These are phyloP conservation scores for Neopipo cinnamomea DNA, from an alignment of 2,113 vertebrate species.

Conservation along the genomic window DNA sequence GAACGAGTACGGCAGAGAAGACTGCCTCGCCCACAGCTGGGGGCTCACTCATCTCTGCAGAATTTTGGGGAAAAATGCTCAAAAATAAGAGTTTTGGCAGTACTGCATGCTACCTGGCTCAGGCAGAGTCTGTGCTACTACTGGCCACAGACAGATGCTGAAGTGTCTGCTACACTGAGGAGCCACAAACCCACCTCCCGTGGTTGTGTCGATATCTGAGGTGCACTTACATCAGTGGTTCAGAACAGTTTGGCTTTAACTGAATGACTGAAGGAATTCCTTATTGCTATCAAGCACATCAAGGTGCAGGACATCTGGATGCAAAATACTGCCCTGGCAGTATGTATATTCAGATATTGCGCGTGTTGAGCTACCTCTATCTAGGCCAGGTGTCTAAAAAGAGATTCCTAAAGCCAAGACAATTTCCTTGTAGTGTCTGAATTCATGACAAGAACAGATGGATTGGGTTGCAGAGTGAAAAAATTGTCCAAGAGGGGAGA, in stretches of 20 bases:
- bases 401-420: neutral
- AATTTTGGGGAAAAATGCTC: neutral
- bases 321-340: neutral
- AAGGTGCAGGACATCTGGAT: neutral
- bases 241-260: neutral
- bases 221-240: neutral
- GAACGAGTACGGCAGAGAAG: neutral
- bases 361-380: neutral
- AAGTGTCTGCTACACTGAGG: rapidly evolving
- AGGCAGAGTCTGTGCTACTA: neutral
- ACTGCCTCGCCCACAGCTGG: neutral
- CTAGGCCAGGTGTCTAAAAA: neutral
- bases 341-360: neutral
- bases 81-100: neutral
- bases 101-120: neutral
- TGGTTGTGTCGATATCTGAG: neutral
- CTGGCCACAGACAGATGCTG: neutral
- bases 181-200: neutral
- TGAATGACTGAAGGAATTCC: neutral
- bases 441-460: neutral
- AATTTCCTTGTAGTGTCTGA: neutral
- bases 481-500: neutral
- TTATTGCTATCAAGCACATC: neutral
- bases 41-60: neutral
- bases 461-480: neutral